These are phyloP conservation scores for Drosophila ezoana DNA, from an alignment of 2,888 invertebrate species.

Conservation along the genomic window DNA sequence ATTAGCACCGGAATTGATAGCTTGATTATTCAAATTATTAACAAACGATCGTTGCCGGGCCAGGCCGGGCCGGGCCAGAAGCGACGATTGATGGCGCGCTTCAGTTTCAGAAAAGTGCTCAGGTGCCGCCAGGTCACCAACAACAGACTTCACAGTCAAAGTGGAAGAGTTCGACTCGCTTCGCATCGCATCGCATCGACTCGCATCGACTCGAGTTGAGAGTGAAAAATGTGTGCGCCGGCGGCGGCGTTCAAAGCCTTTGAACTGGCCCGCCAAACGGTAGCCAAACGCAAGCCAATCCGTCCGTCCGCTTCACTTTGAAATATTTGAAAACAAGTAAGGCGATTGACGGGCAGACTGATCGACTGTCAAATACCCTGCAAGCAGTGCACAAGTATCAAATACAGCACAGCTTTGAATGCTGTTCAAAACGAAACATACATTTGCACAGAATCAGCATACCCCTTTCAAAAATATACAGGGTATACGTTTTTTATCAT, in stretches of 20 bases:
- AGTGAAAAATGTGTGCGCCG: constrained; percentile 76
- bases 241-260: constrained; percentile 67
- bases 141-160: constrained; percentile 28
- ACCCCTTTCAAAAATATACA: neutral
- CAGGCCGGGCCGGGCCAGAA: constrained; percentile 24
- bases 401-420: too few relatives aligned
- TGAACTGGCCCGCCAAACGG: constrained; percentile 80
- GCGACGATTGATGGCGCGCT: constrained; percentile 73
- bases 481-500: neutral
- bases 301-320: constrained; percentile 51
- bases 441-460: neutral
- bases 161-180: constrained; percentile 2
- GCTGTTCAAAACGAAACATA: too few relatives aligned
- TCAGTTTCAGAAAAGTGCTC: constrained; percentile 66
- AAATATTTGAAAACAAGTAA: constrained; percentile 51
- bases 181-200: neutral
- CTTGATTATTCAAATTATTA: constrained; percentile 84
- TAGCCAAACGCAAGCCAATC: constrained; percentile 55
- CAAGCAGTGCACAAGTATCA: neutral
- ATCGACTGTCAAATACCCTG: constrained; percentile 33
- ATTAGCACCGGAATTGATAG: constrained; percentile 84
- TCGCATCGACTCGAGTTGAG: constrained; percentile 36
- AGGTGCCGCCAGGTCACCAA: constrained; percentile 63
- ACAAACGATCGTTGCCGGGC: constrained; percentile 53
- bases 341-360: neutral